phyloP scores from a whole-genome alignment of 2,888 invertebrate species.

The Caenorhabditis becei region DNA sequence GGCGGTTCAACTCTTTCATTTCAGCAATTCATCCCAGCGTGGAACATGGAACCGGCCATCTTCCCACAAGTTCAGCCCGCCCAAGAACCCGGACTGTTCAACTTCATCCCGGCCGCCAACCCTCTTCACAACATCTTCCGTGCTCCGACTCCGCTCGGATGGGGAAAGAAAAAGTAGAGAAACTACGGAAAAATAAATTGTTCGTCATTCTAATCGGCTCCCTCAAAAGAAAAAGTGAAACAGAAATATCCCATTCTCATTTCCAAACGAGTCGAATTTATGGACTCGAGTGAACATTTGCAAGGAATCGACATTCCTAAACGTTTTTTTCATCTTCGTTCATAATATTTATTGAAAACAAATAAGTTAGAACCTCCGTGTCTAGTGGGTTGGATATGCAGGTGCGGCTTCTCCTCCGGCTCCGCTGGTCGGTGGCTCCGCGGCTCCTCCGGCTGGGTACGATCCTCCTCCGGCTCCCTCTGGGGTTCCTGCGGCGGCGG shows the following conservation, averaged over 20 bases:
- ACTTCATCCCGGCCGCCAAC: slow-evolving; percentile 16
- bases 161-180: slow-evolving; percentile 31
- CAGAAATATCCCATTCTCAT: too few species aligned
- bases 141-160: slow-evolving; percentile 35
- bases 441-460: slow-evolving; percentile 34
- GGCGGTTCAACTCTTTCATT: not conserved
- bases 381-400: slow-evolving; percentile 39
- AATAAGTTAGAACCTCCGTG: slow-evolving; percentile 13
- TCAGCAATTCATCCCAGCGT: slow-evolving; percentile 30
- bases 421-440: not conserved
- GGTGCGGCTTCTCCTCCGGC: slow-evolving; percentile 42
- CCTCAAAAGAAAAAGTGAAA: too few species aligned
- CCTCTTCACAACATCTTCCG: slow-evolving; percentile 16
- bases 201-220: not conserved
- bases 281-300: too few species aligned
- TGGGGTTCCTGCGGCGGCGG: slow-evolving; percentile 33
- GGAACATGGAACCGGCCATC: slow-evolving; percentile 21
- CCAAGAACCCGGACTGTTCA: slow-evolving; percentile 40
- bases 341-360: slow-evolving; percentile 21
- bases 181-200: not conserved
- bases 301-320: too few species aligned
- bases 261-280: too few species aligned
- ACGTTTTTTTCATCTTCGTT: too few species aligned
- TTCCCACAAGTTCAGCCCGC: slow-evolving; percentile 11
- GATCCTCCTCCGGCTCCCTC: slow-evolving; percentile 48